These are phyloP conservation scores for Emydoidea blandingii DNA, from an alignment of 2,797 vertebrate species.

Conservation along the genomic window DNA sequence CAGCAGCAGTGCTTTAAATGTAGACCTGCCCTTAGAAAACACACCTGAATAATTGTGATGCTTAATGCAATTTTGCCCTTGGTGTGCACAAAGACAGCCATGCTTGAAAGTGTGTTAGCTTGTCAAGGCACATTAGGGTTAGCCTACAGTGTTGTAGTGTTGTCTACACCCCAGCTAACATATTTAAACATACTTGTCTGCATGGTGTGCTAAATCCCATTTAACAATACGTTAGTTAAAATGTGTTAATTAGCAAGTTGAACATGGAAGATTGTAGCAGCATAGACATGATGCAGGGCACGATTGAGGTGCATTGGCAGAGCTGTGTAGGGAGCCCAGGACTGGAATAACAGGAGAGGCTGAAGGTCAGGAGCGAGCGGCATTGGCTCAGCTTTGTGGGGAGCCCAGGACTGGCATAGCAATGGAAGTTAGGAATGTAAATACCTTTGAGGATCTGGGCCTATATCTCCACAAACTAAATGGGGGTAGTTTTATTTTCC, in stretches of 20 bases:
- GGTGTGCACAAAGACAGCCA: fast-evolving
- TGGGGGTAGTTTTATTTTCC: background rate
- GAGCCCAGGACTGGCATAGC: background rate
- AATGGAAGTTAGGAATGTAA: background rate
- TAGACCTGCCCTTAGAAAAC: background rate
- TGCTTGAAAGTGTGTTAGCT: background rate
- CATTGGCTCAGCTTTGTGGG: background rate
- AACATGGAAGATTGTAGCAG: background rate
- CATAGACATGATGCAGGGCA: background rate
- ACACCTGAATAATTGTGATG: fast-evolving
- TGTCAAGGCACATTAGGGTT: background rate
- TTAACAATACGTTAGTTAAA: conserved; percentile 45
- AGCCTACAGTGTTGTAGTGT: background rate
- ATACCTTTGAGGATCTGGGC: background rate
- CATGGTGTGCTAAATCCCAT: background rate
- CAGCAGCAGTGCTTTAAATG: background rate
- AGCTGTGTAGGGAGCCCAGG: background rate
- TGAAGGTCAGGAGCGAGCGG: background rate
- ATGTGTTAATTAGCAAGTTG: conserved; percentile 42
- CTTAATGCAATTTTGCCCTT: background rate
- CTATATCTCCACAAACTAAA: conserved; percentile 69
- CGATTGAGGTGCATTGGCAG: background rate
- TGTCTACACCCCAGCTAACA: background rate
- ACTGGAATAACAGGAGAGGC: background rate
- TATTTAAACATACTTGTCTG: background rate